Evolutionary conservation across 2,888 invertebrate genomes (phyloP), one percentile per base, ranked within the genome.

Genomic region (Villa cingulata): DNA sequence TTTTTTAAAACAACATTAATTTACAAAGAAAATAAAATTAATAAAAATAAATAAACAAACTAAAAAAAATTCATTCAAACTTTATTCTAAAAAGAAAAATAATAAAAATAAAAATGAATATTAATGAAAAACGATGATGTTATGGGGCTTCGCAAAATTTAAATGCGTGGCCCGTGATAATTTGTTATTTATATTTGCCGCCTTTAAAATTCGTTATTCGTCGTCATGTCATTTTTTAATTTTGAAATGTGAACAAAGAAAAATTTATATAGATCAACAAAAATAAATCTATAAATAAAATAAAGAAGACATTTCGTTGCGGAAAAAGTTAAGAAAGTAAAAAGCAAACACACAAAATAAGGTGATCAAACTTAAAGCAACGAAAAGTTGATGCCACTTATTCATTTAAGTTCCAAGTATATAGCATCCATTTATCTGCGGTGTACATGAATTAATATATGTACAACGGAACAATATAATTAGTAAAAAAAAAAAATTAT

Each of bases 161-260:
- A 51, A 51, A 51, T 51, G 51, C 51, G 51, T 49, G 47, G 51
- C 51, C 51, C 51, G 38, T 47, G 45, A 43, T 43, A 48, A 27
- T 41, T 42, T 17, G 29, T 12, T 32, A 12, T 12, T 12, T 12
- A 32, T 23, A 32, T 12, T 32, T 32, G 12, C 29, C 29, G 29
- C 3, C 29, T 32, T 32, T 32, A 3, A 32, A 23, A 23, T 6
- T 23, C 23, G 23, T 23, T 23, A 7, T 23, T 23, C 23, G 4
- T 23, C 23, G 23, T 6, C 23, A 23, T 23, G 7, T 23, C 7
- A n/a, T n/a, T n/a, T n/a, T n/a, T n/a, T n/a, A 9, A 2, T 27
- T 27, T 27, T 27, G 27, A 27, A 27, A 27, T 12, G 12, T 32
- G 9, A 12, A 32, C 29, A 32, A 32, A 32, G 29, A 29, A 29